Evolutionary conservation across 2,797 vertebrate species (phyloP), one percentile per base, ranked within the genome.

Genomic region (Dallia pectoralis): DNA sequence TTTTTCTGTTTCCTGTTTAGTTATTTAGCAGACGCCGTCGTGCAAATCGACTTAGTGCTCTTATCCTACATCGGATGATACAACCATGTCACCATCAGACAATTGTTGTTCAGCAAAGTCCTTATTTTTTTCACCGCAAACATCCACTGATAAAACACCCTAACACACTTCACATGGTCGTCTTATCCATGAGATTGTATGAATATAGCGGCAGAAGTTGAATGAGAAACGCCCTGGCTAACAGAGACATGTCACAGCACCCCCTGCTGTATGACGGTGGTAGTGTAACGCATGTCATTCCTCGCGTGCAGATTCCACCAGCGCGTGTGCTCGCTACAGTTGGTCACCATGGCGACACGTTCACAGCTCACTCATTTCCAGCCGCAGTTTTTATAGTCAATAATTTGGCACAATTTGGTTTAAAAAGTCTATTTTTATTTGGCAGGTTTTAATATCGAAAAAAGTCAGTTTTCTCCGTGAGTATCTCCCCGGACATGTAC

Each of bases 251-350:
- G 22, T 79, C 68, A 77, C 12, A 75, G 56, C 62, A 67, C 78
- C 84, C 63, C 77, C 84, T 85, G 84, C 77, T 83, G 79, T 62
- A 25, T 33, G 29, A n/a, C 25, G 44, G 0, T 62, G 32, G 49
- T 76, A 79, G 63, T 73, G 56, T 72, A 78, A 14, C 8, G 12
- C 25, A 3, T 16, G 40, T 18, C 30, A 1, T 25, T 19, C 16
- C 64, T n/a, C n/a, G 19, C 64, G 8, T 40, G 8, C 64, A 11
- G 3, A 27, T 33, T n/a, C 64, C 64, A 33, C 32, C 32, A 36
- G 30, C 36, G 30, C 36, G 4, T n/a, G 18, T 36, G n/a, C 8
- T 36, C 32, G 22, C 25, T 32, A 64, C 32, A 67, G 40, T 11
- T 11, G 3, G 51, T 74, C 74, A 75, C 65, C 66, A 71, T 76